Evolutionary conservation across 2,888 invertebrate species (phyloP), one percentile per base, ranked within the genome.

Genomic region (Venusia cambrica): DNA sequence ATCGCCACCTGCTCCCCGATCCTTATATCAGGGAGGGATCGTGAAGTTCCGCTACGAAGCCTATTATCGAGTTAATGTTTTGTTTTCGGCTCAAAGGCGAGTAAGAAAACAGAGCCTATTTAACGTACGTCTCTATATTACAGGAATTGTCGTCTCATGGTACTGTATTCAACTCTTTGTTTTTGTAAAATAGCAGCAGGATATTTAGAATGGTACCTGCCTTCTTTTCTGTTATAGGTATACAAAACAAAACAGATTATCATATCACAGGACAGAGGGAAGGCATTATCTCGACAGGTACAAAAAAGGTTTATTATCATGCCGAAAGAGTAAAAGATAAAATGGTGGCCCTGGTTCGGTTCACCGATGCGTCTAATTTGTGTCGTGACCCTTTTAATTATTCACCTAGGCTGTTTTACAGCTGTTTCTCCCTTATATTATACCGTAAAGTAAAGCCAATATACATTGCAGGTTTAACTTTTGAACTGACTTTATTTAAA

Each of bases 61-160:
- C 39, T 37, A 41, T 44, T 43, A 49, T 45, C 28, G 20, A 38
- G 45, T 42, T 47, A 51, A 52, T 46, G 42, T 38, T 44, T 26
- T 36, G 49, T 37, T 48, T 45, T 48, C 29, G 41, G 14, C 27
- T 38, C 29, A 26, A 42, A 35, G 45, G 42, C 10, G 27, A 29
- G 21, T 21, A 41, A 44, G 28, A 40, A 34, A 47, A 46, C 47
- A 38, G 42, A 48, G n/a, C n/a, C n/a, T n/a, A n/a, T n/a, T n/a
- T n/a, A n/a, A n/a, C n/a, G n/a, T n/a, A n/a, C n/a, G n/a, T n/a
- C n/a, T n/a, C n/a, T n/a, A n/a, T n/a, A n/a, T n/a, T n/a, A n/a
- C n/a, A n/a, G n/a, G n/a, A n/a, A n/a, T n/a, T n/a, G n/a, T n/a
- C n/a, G n/a, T n/a, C n/a, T n/a, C n/a, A n/a, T n/a, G n/a, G n/a